Evolutionary conservation across 1,140 invertebrate species (phyloP).

Genomic region (Paramacrobiotus metropolitanus): DNA sequence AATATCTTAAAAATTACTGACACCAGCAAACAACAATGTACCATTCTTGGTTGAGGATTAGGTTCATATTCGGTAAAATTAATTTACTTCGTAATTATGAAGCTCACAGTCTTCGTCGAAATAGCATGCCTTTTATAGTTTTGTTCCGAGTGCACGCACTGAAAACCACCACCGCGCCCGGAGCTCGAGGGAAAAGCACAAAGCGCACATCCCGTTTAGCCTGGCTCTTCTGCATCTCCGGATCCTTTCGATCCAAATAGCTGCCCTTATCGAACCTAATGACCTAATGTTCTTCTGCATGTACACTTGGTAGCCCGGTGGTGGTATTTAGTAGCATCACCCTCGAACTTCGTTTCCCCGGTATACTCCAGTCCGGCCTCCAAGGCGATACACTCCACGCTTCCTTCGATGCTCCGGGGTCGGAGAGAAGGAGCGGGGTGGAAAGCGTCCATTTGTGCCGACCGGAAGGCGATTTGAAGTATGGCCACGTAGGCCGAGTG

Average conservation of each 20-base stretch:
- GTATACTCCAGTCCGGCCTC: conserved; percentile 41
- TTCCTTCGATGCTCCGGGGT: conserved; percentile 38
- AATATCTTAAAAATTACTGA: too few species aligned
- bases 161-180: conserved; percentile 54
- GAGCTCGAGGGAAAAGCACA: conserved; percentile 55
- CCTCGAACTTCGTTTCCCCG: conserved; percentile 27
- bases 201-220: conserved; percentile 38
- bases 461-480: conserved; percentile 59
- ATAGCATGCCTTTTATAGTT: too few species aligned
- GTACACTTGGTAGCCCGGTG: conserved; percentile 51
- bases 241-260: conserved; percentile 35
- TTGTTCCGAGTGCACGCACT: too few species aligned
- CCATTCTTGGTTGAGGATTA: too few species aligned
- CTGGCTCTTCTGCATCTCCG: conserved; percentile 22
- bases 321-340: conserved; percentile 39
- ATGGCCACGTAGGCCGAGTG: conserved; percentile 71
- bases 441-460: conserved; percentile 24
- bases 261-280: conserved; percentile 39
- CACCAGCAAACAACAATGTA: too few species aligned
- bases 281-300: conserved; percentile 46
- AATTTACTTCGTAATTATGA: too few species aligned
- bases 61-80: too few species aligned
- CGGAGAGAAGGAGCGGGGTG: neutral
- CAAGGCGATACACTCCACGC: conserved; percentile 60
- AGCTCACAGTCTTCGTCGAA: too few species aligned